These are phyloP conservation scores for Acrocephalus scirpaceus DNA, from an alignment of 2,797 vertebrate genomes.

Conservation along the genomic window DNA sequence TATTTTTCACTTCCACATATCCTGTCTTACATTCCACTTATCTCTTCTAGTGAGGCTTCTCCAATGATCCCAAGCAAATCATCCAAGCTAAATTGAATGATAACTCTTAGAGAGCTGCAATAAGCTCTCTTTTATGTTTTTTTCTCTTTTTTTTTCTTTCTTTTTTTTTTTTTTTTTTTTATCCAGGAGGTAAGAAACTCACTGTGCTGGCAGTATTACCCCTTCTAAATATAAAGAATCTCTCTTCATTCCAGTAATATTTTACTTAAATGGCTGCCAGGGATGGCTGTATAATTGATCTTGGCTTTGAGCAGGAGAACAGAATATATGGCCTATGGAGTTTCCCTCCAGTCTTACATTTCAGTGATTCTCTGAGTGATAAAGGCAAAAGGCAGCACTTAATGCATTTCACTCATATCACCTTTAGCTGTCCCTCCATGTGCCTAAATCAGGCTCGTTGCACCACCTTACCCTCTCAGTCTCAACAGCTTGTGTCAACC, in stretches of 20 bases:
- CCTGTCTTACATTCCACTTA: slow-evolving; percentile 30
- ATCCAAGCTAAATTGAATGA: slow-evolving; percentile 63
- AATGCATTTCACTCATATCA: slow-evolving; percentile 17
- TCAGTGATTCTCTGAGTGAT: slow-evolving; percentile 36
- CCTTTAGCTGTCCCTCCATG: neutral
- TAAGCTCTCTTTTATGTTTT: slow-evolving; percentile 1
- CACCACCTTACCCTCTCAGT: neutral
- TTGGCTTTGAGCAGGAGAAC: slow-evolving; percentile 9
- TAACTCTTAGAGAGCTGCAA: slow-evolving; percentile 14
- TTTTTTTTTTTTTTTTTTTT: too few relatives aligned
- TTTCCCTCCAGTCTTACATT: slow-evolving; percentile 43
- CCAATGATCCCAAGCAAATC: slow-evolving; percentile 59
- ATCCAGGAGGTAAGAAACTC: neutral
- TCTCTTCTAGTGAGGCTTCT: slow-evolving; percentile 32
- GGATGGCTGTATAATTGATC: slow-evolving; percentile 39
- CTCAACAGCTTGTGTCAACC: neutral
- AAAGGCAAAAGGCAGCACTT: slow-evolving; percentile 34
- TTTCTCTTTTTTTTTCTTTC: neutral
- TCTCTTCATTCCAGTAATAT: slow-evolving; percentile 32
- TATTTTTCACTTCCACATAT: slow-evolving; percentile 28
- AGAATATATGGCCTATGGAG: slow-evolving; percentile 29
- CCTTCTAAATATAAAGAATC: slow-evolving; percentile 54
- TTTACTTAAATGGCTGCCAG: slow-evolving; percentile 41
- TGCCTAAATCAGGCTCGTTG: neutral
- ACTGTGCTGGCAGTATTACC: neutral